Percentiles rank a stretch among this genome's conserved stretches.
phyloP scores from a whole-genome alignment of 1,140 invertebrate genomes.

The Zaprionus inermis region DNA sequence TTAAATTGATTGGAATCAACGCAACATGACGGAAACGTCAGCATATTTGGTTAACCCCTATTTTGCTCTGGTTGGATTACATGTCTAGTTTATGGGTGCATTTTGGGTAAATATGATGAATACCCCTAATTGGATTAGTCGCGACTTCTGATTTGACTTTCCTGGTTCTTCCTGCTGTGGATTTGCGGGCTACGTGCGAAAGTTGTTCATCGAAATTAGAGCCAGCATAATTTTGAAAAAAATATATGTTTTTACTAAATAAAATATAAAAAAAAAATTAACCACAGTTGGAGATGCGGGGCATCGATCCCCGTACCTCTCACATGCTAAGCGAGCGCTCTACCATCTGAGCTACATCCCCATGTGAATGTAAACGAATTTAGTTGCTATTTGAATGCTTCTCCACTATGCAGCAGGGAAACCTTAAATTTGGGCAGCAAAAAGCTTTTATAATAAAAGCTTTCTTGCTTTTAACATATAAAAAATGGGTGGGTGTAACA shows the following conservation, averaged over 20 bases:
- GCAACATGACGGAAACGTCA: constrained; percentile 75
- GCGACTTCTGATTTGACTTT: too few relatives aligned
- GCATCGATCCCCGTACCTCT: constrained; percentile 93
- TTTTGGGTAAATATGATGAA: constrained; percentile 76
- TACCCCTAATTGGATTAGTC: constrained; percentile 75
- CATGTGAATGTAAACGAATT: rapidly evolving
- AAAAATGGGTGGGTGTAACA: too few relatives aligned
- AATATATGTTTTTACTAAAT: background rate
- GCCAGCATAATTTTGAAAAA: constrained; percentile 53
- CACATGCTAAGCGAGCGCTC: constrained; percentile 94
- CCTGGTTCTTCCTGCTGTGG: constrained; percentile 21
- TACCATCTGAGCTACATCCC: constrained; percentile 87
- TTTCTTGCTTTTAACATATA: constrained; percentile 30
- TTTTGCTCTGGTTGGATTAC: constrained; percentile 25
- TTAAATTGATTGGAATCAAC: constrained; percentile 73
- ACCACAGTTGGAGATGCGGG: constrained; percentile 85
- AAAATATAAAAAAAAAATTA: constrained; percentile 21
- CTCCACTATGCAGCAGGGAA: background rate
- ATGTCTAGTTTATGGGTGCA: constrained; percentile 73
- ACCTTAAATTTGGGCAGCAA: background rate
- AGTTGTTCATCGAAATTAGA: constrained; percentile 20
- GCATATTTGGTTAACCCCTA: constrained; percentile 26
- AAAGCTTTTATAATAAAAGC: constrained; percentile 40
- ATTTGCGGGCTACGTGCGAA: constrained; percentile 60
- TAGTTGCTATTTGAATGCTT: background rate